phyloP scores from a whole-genome alignment of 1,140 invertebrate species.

The Manduca sexta region DNA sequence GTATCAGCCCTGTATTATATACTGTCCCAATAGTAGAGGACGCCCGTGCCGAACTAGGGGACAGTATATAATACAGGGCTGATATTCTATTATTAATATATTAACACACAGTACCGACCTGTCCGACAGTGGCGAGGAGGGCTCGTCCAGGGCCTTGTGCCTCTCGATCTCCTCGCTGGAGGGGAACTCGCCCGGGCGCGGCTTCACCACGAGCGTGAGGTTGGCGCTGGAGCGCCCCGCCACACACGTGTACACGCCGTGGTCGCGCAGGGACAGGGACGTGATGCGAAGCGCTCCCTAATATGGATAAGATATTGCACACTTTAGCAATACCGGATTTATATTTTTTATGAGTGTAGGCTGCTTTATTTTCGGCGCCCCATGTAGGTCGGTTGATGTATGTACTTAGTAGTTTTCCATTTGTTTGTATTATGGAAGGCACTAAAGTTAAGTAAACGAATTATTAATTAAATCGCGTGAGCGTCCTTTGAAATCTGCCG shows the following conservation, averaged over 20 bases:
- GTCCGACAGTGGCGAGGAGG: conserved; percentile 53
- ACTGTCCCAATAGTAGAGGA: too few species aligned
- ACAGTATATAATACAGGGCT: background rate
- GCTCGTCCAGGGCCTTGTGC: conserved; percentile 61
- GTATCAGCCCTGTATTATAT: too few species aligned
- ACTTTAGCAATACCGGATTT: too few species aligned
- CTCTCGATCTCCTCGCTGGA: conserved; percentile 83
- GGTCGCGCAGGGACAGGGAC: conserved; percentile 83
- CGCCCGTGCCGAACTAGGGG: too few species aligned
- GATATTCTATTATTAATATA: background rate
- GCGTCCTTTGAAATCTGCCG: too few species aligned
- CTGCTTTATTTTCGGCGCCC: too few species aligned
- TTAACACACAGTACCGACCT: conserved; percentile 28
- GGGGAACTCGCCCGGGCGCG: conserved; percentile 83
- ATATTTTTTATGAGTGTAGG: too few species aligned
- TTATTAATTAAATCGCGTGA: too few species aligned
- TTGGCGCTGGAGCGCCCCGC: conserved; percentile 83
- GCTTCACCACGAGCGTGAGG: conserved; percentile 82
- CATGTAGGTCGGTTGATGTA: too few species aligned
- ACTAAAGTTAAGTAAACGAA: too few species aligned
- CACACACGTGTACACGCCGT: conserved; percentile 88
- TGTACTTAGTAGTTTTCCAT: too few species aligned
- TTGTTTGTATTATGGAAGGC: too few species aligned
- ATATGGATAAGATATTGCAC: background rate
- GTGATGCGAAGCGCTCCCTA: conserved; percentile 86